phyloP scores from a whole-genome alignment of 1,140 invertebrate genomes.

The Atopsyche davidsoni region DNA sequence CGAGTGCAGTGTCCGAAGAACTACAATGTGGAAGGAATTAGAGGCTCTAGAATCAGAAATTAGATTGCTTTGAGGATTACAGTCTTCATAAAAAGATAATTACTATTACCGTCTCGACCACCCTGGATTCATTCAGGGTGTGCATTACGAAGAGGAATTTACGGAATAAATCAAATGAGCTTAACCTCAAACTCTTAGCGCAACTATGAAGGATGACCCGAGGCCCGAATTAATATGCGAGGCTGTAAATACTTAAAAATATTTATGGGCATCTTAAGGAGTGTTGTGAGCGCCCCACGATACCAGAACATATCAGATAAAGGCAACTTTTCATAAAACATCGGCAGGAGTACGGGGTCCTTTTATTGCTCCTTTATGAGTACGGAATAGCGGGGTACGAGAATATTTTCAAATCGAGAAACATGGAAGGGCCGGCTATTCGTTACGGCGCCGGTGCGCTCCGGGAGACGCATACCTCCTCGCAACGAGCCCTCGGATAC shows the following conservation, averaged over 20 bases:
- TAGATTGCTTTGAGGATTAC: too few relatives aligned
- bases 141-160: neutral
- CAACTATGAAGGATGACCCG: neutral
- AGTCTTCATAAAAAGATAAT: too few relatives aligned
- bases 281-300: neutral
- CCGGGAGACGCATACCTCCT: too few relatives aligned
- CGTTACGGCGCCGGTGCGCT: too few relatives aligned
- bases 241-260: slow-evolving; percentile 1
- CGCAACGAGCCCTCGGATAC: too few relatives aligned
- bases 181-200: neutral
- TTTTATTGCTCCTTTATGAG: slow-evolving; percentile 18
- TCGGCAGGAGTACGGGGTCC: slow-evolving; percentile 10
- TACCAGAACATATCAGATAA: neutral
- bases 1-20: too few relatives aligned
- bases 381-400: slow-evolving; percentile 6
- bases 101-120: too few relatives aligned
- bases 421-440: too few relatives aligned
- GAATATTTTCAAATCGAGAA: slow-evolving; percentile 12
- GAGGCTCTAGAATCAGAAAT: too few relatives aligned
- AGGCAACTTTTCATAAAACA: slow-evolving; percentile 11
- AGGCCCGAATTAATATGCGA: slow-evolving; percentile 3
- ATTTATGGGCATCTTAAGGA: neutral
- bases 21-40: too few relatives aligned
- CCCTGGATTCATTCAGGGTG: too few relatives aligned
- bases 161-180: slow-evolving; percentile 1